Evolutionary conservation across 2,888 invertebrate species (phyloP), one percentile per base, ranked within the genome.

Genomic region (Drosophila tripunctata): DNA sequence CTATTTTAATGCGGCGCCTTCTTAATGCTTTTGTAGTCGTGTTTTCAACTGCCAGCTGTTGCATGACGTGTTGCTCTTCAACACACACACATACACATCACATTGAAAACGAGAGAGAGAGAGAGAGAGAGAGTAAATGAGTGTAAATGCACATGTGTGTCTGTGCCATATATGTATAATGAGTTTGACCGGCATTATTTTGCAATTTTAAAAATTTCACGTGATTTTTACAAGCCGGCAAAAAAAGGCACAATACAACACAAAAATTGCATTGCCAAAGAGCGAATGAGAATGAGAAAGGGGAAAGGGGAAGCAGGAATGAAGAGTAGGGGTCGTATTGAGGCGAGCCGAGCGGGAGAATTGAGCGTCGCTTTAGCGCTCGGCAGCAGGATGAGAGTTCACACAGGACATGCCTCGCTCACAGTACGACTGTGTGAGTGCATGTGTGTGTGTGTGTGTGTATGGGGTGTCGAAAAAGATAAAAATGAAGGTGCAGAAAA

Each of bases 161-260:
- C 12, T 27, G 21, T 30, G 41, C 8, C 40, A 35, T 44, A 50
- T 67, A 57, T 58, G 56, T 70, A 78, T 81, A 85, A 82, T 79
- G 83, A 85, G 83, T 82, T 82, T 79, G 86, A 82, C 83, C 79
- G 86, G 86, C 83, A 85, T 80, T 78, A 80, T 80, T 82, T 71
- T 68, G 83, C 79, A 68, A 80, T 86, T 86, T 85, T 57, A 68
- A 85, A 67, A 80, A 82, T 82, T 68, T 51, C 75, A 69, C 79
- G 79, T 78, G 79, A 71, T 78, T 79, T 79, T 75, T 72, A 67
- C 79, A 63, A 51, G 79, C 75, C 83, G 68, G 66, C 56, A 68
- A 65, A 82, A n/a, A 84, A 67, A 62, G 33, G 35, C 14, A 38
- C 67, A 70, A 55, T 21, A 65, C 36, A 62, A 62, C 35, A 35